Conservation (phyloP, 2,113 vertebrate species). For the Gulo gulo region DNA sequence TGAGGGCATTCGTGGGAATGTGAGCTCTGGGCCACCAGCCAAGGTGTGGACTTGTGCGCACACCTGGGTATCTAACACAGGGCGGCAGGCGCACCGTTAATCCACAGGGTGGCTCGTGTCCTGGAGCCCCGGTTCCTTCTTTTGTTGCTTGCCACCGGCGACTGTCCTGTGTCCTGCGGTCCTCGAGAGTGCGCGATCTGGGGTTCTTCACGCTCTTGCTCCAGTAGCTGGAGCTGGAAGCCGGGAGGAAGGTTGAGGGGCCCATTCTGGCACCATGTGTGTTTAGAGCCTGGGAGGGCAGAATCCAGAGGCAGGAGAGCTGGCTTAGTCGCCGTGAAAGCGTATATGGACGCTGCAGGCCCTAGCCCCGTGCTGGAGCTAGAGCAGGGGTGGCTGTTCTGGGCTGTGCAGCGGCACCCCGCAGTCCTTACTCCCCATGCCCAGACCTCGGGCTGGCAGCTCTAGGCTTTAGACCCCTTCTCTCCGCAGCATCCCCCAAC, state of each 20-base stretch:
- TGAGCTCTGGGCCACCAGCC: neutral
- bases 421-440: neutral
- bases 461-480: neutral
- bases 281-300: neutral
- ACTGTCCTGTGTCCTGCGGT: neutral
- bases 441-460: neutral
- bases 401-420: neutral
- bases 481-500: neutral
- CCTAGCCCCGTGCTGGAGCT: fast-evolving
- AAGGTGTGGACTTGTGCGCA: neutral
- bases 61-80: neutral
- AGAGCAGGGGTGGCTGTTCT: neutral
- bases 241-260: neutral
- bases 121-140: neutral
- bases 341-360: neutral
- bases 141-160: neutral
- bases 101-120: neutral
- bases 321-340: neutral
- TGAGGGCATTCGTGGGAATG: neutral
- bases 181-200: no score
- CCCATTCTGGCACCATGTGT: fast-evolving
- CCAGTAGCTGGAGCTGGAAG: neutral
- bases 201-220: neutral
- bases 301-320: neutral
- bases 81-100: neutral